Evolutionary conservation across 92 coral and sea anemone genomes (phyloP), one percentile per base, ranked within the genome.

Genomic region (Chrysogorgia sp.): DNA sequence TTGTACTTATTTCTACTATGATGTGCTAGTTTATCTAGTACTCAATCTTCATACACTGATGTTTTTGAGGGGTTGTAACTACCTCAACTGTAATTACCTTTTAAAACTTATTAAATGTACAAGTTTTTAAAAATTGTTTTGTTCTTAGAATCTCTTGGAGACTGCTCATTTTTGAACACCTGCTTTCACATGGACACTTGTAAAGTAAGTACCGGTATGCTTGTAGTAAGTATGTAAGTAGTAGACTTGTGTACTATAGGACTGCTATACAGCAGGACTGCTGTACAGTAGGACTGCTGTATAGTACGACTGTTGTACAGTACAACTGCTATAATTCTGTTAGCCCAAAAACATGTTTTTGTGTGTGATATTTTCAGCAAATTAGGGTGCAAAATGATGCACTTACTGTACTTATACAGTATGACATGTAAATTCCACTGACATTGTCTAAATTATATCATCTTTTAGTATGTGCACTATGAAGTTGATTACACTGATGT

Each of bases 151-250:
- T 91, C 97, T n/a, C 92, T 96, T 64, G 99, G 99, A 35, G 99
- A 96, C 72, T 96, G 99, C 31, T 96, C 99, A 8, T 96, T 96
- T 64, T 87, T 96, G 30, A 96, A 96, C 80, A 96, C 99, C 0
- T 96, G 99, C 71, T 96, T 96, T 76, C 99, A 96, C 72, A 96
- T 96, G 99, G 99, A 96, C 37, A 96, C 99, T 13, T 96, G 99
- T 83, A 96, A 96, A 90, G 99, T 96, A 52, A 48, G 90, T 53
- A 33, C 14, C 8, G 1, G 19, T 53, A 17, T 9, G 58, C 12
- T 43, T 31, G 40, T 10, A 24, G 2, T 29, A 37, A 22, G 19
- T 59, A 25, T 26, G 21, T 10, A 22, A 9, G 20, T 28, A 14
- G 25, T 20, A 28, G 15, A 15, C 21, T 10, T 9, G 55, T 21